A percentile compares a stretch with the other conserved stretches of the same genome.
Conservation (phyloP, 92 coral and sea anemone species). For the Hydrozoanthus gracilis region DNA sequence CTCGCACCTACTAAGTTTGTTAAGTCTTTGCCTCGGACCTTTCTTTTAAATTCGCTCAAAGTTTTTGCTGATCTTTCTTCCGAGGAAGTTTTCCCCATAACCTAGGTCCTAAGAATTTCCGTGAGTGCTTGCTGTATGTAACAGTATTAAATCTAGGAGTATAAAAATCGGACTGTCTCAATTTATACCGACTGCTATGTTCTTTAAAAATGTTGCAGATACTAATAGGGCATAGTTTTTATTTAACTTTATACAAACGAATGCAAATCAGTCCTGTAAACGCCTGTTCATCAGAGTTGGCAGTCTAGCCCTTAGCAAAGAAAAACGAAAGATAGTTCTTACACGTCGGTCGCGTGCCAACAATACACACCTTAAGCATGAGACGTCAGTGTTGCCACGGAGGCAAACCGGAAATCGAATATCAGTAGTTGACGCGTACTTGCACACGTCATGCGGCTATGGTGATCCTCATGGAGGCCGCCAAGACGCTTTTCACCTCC, state of each 20-base stretch:
- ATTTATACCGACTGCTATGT: too few relatives aligned
- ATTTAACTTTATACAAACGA: neutral
- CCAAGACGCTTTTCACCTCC: neutral
- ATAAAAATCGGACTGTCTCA: too few relatives aligned
- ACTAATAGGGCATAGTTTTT: too few relatives aligned
- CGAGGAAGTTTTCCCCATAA: slow-evolving; percentile 15
- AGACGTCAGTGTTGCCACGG: neutral
- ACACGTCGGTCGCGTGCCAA: neutral
- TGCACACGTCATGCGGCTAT: too few relatives aligned
- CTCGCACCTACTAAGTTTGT: too few relatives aligned
- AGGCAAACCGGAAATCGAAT: too few relatives aligned
- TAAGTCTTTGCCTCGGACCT: neutral
- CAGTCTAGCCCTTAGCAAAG: neutral
- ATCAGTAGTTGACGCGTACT: too few relatives aligned
- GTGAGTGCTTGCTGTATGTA: neutral
- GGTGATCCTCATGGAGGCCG: too few relatives aligned
- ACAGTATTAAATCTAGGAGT: neutral
- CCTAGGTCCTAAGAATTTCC: neutral
- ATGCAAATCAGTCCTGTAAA: slow-evolving; percentile 9
- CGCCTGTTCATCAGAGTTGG: too few relatives aligned
- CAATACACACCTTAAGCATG: neutral
- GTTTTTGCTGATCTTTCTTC: neutral
- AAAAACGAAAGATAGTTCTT: neutral
- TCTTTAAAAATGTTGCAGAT: too few relatives aligned
- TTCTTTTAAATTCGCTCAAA: too few relatives aligned